A percentile compares a stretch with the other conserved stretches of the same genome.
These are phyloP conservation scores for Lates japonicus DNA, from an alignment of 2,797 vertebrate genomes.

Conservation along the genomic window DNA sequence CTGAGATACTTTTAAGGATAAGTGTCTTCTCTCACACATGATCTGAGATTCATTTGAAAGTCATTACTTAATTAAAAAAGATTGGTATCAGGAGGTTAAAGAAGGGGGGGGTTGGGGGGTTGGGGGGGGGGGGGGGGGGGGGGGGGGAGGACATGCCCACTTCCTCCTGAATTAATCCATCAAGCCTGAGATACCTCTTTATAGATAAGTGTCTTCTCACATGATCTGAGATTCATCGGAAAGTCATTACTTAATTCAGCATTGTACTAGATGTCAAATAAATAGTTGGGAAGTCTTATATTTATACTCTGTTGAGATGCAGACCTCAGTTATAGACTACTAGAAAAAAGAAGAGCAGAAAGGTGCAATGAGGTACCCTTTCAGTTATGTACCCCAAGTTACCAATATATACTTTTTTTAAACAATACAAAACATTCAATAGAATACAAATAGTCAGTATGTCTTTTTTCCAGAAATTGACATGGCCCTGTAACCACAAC, in stretches of 20 bases:
- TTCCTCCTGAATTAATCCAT: constrained; percentile 76
- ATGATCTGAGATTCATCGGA: constrained; percentile 80
- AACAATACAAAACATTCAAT: not conserved
- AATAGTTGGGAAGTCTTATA: too few relatives aligned
- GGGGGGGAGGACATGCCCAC: too few relatives aligned
- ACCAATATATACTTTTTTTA: not conserved
- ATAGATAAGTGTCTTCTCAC: constrained; percentile 72
- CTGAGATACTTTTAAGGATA: constrained; percentile 73
- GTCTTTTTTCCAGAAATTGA: not conserved
- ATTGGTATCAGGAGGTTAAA: constrained; percentile 76
- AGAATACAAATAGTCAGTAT: not conserved
- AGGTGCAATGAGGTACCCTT: constrained; percentile 5
- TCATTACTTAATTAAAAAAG: constrained; percentile 84
- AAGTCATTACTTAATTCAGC: constrained; percentile 85
- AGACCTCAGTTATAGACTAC: constrained; percentile 67
- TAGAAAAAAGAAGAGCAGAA: constrained; percentile 15
- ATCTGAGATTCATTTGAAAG: constrained; percentile 82
- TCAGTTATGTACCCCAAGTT: not conserved
- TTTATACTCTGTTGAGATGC: too few relatives aligned
- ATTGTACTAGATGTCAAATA: too few relatives aligned
- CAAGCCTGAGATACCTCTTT: constrained; percentile 69
- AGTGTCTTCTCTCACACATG: constrained; percentile 69
- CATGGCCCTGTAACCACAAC: not conserved
- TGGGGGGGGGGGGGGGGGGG: too few relatives aligned
- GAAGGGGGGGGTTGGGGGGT: constrained; percentile 50